Percentiles rank a stretch among this genome's conserved stretches.
These are phyloP conservation scores for Chaenocephalus aceratus DNA, from an alignment of 2,113 vertebrate genomes.

Conservation along the genomic window DNA sequence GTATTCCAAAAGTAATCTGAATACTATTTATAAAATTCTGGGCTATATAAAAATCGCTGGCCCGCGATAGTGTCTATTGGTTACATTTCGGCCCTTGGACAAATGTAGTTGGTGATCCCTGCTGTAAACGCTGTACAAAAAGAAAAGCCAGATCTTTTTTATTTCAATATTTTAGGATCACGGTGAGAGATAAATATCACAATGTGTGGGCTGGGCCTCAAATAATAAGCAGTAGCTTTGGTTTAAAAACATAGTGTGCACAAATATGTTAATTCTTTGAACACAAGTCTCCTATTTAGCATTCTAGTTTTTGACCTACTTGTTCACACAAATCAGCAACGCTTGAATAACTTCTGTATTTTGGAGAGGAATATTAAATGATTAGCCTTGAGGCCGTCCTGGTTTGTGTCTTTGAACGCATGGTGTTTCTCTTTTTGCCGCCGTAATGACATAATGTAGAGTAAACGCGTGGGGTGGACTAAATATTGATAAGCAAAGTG, in stretches of 20 bases:
- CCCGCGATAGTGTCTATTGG: too few species aligned
- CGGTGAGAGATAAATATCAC: slow-evolving; percentile 36
- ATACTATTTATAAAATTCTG: too few species aligned
- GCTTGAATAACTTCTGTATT: slow-evolving; percentile 45
- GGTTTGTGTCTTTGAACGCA: slow-evolving; percentile 40
- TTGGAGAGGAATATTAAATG: slow-evolving; percentile 43
- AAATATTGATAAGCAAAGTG: slow-evolving; percentile 21
- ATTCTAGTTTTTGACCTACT: slow-evolving; percentile 58
- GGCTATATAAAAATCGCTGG: too few species aligned
- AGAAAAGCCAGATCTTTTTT: slow-evolving; percentile 18
- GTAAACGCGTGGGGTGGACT: slow-evolving; percentile 6
- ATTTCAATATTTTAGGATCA: slow-evolving; percentile 55
- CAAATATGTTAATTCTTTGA: slow-evolving; percentile 59
- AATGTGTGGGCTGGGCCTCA: slow-evolving; percentile 51
- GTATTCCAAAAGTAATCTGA: too few species aligned
- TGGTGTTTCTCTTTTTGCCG: slow-evolving; percentile 18
- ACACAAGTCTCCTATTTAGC: slow-evolving; percentile 45
- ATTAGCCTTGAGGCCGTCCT: slow-evolving; percentile 42
- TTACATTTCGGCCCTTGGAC: too few species aligned
- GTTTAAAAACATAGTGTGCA: slow-evolving; percentile 59
- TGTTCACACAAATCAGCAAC: slow-evolving; percentile 53
- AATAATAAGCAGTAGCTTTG: slow-evolving; percentile 54
- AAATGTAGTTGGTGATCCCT: too few species aligned
- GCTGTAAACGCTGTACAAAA: slow-evolving; percentile 47
- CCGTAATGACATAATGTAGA: slow-evolving; percentile 28